Evolutionary conservation across 1,140 invertebrate species (phyloP).

Genomic region (Leptestheria dahalacensis): DNA sequence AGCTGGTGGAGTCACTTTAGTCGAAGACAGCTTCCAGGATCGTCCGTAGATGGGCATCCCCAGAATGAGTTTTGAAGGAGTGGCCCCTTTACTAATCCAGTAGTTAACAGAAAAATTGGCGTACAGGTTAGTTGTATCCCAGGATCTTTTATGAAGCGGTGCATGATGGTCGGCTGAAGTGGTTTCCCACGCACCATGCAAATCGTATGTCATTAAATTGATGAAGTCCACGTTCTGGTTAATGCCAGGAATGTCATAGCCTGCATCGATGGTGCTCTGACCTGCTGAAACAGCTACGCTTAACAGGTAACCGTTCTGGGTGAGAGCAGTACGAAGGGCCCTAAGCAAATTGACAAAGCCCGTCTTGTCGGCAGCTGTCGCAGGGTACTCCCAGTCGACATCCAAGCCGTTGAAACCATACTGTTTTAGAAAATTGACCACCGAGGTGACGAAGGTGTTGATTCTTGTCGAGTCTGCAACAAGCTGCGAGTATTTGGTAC

Average conservation of each 20-base stretch:
- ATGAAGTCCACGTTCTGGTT: constrained; percentile 23
- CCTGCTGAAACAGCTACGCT: constrained; percentile 7
- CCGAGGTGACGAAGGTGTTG: constrained; percentile 18
- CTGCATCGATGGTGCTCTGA: constrained; percentile 8
- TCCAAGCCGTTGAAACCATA: constrained; percentile 24
- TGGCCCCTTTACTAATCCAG: constrained; percentile 30
- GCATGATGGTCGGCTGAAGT: constrained; percentile 22
- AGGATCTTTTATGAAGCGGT: constrained; percentile 18
- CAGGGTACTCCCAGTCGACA: constrained; percentile 26
- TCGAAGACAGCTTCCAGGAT: constrained; percentile 22
- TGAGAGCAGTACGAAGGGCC: constrained; percentile 36
- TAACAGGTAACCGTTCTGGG: constrained; percentile 13
- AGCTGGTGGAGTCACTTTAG: constrained; percentile 20
- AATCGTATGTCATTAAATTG: constrained; percentile 25
- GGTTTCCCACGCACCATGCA: constrained; percentile 21
- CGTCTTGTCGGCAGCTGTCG: constrained; percentile 31
- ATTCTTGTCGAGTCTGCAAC: not conserved
- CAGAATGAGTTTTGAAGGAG: constrained; percentile 7
- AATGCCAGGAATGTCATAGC: constrained; percentile 23
- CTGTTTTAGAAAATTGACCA: constrained; percentile 13
- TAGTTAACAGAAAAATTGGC: constrained; percentile 32
- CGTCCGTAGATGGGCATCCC: constrained; percentile 14
- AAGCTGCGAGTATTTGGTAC: not conserved
- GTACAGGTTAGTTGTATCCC: constrained; percentile 17
- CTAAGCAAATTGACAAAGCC: constrained; percentile 32